phyloP scores from a whole-genome alignment of 2,113 vertebrate species.

The Drymodes brunneopygia region DNA sequence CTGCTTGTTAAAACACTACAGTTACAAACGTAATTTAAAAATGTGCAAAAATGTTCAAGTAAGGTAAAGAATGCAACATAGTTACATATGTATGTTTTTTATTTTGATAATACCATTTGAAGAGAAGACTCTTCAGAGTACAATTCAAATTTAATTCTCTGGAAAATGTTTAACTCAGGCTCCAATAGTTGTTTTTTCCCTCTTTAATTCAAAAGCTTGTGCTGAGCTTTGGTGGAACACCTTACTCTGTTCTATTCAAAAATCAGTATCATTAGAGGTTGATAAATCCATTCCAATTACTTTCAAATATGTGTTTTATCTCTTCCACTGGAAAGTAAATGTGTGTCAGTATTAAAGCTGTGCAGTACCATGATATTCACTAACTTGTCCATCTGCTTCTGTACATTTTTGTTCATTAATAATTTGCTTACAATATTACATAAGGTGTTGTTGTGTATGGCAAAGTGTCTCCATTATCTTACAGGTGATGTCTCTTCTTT shows the following conservation, averaged over 20 bases:
- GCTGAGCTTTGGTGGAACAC: conserved; percentile 70
- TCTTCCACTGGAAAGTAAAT: conserved; percentile 70
- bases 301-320: conserved; percentile 63
- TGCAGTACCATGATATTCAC: conserved; percentile 69
- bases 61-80: conserved; percentile 15
- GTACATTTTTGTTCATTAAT: conserved; percentile 67
- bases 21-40: conserved; percentile 4
- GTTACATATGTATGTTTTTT: neutral
- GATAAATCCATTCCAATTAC: conserved; percentile 42
- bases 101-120: neutral
- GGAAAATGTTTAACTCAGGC: conserved; percentile 15
- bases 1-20: neutral
- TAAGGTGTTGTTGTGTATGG: conserved; percentile 59
- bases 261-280: conserved; percentile 33
- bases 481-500: conserved; percentile 59
- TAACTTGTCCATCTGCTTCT: conserved; percentile 70
- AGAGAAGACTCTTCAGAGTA: neutral
- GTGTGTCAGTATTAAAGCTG: conserved; percentile 75
- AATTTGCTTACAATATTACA: conserved; percentile 68
- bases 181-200: neutral
- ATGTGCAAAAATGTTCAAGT: neutral
- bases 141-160: conserved; percentile 16
- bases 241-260: conserved; percentile 43
- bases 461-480: conserved; percentile 65
- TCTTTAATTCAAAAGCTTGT: conserved; percentile 10